These are phyloP conservation scores for Drosophila serrata DNA, from an alignment of 1,140 invertebrate genomes.

Conservation along the genomic window DNA sequence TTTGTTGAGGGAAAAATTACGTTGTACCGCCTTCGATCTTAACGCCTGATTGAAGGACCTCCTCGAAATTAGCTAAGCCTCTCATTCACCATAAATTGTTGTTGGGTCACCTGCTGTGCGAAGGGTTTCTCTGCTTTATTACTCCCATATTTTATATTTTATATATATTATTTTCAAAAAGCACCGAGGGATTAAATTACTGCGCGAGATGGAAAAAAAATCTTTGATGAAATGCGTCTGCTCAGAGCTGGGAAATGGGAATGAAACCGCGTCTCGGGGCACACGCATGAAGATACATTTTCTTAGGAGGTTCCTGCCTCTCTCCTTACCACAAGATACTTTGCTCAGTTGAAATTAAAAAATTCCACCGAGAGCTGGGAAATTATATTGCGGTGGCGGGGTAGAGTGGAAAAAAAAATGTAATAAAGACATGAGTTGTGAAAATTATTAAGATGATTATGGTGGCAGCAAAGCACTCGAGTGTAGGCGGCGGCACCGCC, in stretches of 20 bases:
- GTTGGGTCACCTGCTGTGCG: conserved; percentile 39
- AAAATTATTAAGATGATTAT: conserved; percentile 80
- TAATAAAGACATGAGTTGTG: conserved; percentile 80
- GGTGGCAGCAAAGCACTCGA: conserved; percentile 47
- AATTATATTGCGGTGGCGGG: conserved; percentile 66
- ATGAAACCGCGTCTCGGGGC: conserved; percentile 40
- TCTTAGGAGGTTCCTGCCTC: conserved; percentile 3
- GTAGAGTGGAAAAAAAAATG: conserved; percentile 54
- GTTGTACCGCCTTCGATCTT: conserved; percentile 15
- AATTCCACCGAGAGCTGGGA: conserved; percentile 62
- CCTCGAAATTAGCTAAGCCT: conserved; percentile 35
- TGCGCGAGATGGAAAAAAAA: conserved; percentile 56
- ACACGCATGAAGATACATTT: conserved; percentile 69
- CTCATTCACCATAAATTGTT: conserved; percentile 6
- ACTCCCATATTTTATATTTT: conserved; percentile 24
- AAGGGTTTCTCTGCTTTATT: conserved; percentile 34
- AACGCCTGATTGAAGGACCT: conserved; percentile 28
- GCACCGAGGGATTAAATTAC: conserved; percentile 68
- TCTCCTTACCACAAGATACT: conserved; percentile 54
- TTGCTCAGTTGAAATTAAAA: conserved; percentile 73
- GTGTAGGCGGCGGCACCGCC: conserved; percentile 23
- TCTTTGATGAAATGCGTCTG: conserved; percentile 69
- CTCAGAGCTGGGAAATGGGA: conserved; percentile 26
- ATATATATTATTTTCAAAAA: conserved; percentile 13
- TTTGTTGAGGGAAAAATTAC: conserved; percentile 35